These are phyloP conservation scores for Euproctis similis DNA, from an alignment of 2,888 invertebrate species.

Conservation along the genomic window DNA sequence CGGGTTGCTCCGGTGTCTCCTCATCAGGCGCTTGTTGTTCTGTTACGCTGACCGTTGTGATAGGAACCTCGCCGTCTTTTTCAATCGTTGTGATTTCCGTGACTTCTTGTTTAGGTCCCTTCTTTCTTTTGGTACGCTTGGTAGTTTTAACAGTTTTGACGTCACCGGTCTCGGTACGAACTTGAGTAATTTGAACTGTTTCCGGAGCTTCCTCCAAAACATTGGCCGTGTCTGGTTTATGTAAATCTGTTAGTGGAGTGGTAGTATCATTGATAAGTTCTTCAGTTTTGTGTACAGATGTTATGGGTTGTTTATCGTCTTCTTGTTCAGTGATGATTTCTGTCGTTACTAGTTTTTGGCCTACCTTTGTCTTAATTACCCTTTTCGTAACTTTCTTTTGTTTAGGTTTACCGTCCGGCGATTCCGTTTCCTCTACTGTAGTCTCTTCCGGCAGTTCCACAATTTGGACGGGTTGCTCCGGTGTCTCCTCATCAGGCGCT, in stretches of 20 bases:
- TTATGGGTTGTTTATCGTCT: neutral
- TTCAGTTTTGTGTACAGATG: conserved; percentile 1
- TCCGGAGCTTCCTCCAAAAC: conserved; percentile 1
- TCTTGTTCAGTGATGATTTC: conserved; percentile 2
- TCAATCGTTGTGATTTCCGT: conserved; percentile 35
- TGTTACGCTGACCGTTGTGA: conserved; percentile 28
- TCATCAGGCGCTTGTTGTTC: neutral
- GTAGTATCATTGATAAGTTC: neutral
- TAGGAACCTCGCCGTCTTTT: conserved; percentile 32
- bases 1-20: neutral
- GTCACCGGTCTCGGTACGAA: neutral
- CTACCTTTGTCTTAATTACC: conserved; percentile 35
- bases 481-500: conserved; percentile 7
- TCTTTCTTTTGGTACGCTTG: conserved; percentile 33
- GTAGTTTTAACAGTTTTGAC: conserved; percentile 16
- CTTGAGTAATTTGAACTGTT: conserved; percentile 1
- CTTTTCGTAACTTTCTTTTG: conserved; percentile 22
- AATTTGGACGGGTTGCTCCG: conserved; percentile 47
- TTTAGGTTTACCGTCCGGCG: conserved; percentile 13
- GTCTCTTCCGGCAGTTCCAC: conserved; percentile 41
- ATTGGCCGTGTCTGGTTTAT: neutral
- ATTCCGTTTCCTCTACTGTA: conserved; percentile 17
- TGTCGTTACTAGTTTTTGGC: neutral
- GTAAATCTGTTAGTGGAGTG: neutral
- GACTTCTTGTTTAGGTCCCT: conserved; percentile 9